phyloP scores from a whole-genome alignment of 2,113 vertebrate species.

The Heloderma charlesbogerti region DNA sequence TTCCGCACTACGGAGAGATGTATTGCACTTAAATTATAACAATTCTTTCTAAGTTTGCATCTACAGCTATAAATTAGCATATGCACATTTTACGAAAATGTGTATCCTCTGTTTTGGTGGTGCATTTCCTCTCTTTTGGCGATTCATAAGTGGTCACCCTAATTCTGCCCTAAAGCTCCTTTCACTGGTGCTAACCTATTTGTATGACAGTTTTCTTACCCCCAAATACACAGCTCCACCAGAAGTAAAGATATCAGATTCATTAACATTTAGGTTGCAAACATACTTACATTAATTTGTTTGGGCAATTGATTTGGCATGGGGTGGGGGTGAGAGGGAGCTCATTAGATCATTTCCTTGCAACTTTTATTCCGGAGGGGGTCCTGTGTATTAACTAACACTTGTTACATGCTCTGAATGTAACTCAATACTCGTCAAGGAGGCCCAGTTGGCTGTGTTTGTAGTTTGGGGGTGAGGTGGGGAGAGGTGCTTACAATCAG shows the following conservation, averaged over 20 bases:
- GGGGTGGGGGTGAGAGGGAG: background rate
- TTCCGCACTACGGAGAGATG: too few species aligned
- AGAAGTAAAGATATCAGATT: background rate
- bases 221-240: background rate
- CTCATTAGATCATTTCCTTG: slow-evolving; percentile 44
- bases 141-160: too few species aligned
- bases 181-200: background rate
- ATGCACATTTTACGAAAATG: too few species aligned
- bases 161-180: background rate
- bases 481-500: slow-evolving; percentile 13
- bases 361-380: slow-evolving; percentile 18
- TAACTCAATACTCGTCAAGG: slow-evolving; percentile 22
- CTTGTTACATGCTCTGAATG: slow-evolving; percentile 38
- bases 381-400: slow-evolving; percentile 25
- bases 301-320: slow-evolving; percentile 55
- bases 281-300: background rate
- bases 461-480: background rate
- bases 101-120: too few species aligned
- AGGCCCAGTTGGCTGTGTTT: background rate
- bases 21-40: too few species aligned
- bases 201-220: background rate
- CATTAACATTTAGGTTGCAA: fast-evolving
- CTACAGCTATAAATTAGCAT: too few species aligned
- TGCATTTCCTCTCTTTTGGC: too few species aligned
- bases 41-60: too few species aligned